Base-by-base conservation (phyloP, 2,113 vertebrate species). In the Phaethornis superciliosus region DNA sequence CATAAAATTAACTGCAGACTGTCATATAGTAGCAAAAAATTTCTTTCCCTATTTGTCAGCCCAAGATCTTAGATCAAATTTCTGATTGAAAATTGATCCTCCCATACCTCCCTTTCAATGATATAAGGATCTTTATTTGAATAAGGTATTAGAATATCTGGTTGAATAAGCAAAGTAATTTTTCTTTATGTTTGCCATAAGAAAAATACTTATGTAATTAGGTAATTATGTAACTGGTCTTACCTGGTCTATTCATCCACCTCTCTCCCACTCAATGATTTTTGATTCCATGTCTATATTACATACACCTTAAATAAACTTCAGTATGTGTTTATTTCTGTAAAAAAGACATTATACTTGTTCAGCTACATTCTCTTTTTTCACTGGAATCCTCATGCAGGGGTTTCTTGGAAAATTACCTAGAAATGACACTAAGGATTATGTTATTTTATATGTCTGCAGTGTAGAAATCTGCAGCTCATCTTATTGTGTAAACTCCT, bases 1-100 rank as follows among this genome's bases (percentile, higher is more conserved):
- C 68, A n/a, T 90, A 82, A 91, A 94, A 94, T 84, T 91, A 49
- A 22, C 49, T 95, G 28, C 55, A 80, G 7, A 27, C 7, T 85
- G 19, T 52, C 12, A 56, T 51, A 22, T 1, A 54, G 13, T 18
- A 81, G 12, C 2, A 49, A 22, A 49, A 49, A 49, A 33, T 32
- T 49, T 51, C 4, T 84, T 89, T 59, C 1, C 2, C 54, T 68
- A 16, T 52, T n/a, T 49, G 7, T n/a, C 49, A 49, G 3, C 2
- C 5, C 10, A 3, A 78, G 7, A 3, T 54, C 24, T 62, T 52
- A 67, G 35, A 77, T 64, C 3, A 86, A 83, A n/a, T 51, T 10
- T 78, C 7, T 47, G 11, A 27, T 42, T 71, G 74, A 63, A 59
- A 88, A 63, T 28, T 42, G 12, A 55, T 49, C 49, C 49, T 23